phyloP scores from a whole-genome alignment of 1,140 invertebrate genomes.

The Dreissena rostriformis region DNA sequence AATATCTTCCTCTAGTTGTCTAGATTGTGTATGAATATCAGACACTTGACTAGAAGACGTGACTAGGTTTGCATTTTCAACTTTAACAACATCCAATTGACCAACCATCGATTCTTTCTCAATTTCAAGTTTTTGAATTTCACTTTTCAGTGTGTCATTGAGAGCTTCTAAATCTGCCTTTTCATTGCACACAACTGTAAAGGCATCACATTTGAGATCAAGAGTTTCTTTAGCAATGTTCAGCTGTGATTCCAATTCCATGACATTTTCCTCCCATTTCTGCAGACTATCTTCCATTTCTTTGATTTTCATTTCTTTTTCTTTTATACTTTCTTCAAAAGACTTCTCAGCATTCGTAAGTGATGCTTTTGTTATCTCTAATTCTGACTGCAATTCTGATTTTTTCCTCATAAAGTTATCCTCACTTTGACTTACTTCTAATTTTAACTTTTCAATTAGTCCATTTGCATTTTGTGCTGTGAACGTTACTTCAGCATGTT shows the following conservation, averaged over 20 bases:
- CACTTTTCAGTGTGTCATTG: background rate
- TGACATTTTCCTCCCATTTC: background rate
- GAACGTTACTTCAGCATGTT: background rate
- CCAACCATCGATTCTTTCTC: constrained; percentile 25
- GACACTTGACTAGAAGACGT: constrained; percentile 27
- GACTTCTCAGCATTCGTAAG: constrained; percentile 3
- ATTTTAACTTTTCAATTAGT: background rate
- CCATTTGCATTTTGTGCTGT: constrained; percentile 12
- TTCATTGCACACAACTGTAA: background rate
- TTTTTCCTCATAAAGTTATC: too few relatives aligned
- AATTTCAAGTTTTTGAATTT: constrained; percentile 30
- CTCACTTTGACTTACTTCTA: background rate
- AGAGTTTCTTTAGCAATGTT: background rate
- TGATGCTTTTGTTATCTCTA: background rate
- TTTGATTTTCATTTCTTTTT: constrained; percentile 3
- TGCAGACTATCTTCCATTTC: background rate
- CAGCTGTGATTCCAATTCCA: constrained; percentile 7
- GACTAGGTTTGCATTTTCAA: constrained; percentile 24
- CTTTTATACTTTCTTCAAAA: constrained; percentile 19
- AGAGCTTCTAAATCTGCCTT: background rate
- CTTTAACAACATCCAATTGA: constrained; percentile 42
- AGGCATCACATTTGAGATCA: background rate
- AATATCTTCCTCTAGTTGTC: background rate
- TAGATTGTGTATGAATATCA: background rate
- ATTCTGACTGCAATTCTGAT: background rate